Evolutionary conservation across 2,797 vertebrate genomes (phyloP), one percentile per base, ranked within the genome.

Genomic region (Ctenochaetus hawaiiensis): DNA sequence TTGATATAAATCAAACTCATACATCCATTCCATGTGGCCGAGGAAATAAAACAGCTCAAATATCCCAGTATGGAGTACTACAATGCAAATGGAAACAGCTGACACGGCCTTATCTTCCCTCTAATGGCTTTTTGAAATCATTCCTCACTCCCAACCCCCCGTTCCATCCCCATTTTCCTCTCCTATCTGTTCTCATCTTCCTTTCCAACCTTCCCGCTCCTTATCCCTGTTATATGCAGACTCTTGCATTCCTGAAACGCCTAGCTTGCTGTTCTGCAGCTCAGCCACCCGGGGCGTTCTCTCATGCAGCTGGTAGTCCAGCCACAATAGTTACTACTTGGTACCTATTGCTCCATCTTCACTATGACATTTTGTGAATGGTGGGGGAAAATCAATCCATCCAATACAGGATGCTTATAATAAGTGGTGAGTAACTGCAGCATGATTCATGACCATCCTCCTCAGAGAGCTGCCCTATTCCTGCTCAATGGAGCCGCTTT

Each of bases 311-410:
- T 85, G 80, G 72, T 80, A 59, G 80, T 79, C 64, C 77, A 72
- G 81, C 84, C 72, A 83, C 80, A 85, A 79, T 82, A 82, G 66
- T 5, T 34, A 34, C 77, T 4, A 39, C 80, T 87, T 72, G 80
- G 83, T 82, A 76, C 84, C 81, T 86, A 72, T 80, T 77, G 81
- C 91, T 90, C 78, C 72, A 77, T 87, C 88, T 81, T 82, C 80
- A 90, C 88, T 86, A 77, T 88, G 89, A 86, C 87, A 88, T 89
- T 91, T 92, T 93, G 83, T 94, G 93, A 93, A 93, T 94, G 92
- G 91, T 63, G 77, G 89, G 82, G 91, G 83, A 86, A 87, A 84
- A 92, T 95, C 92, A 93, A 91, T 94, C 89, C 86, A 87, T 91
- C 83, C 82, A 78, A 90, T 86, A 93, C 90, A 84, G 86, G 87